Base-by-base conservation (phyloP, 1,140 invertebrate genomes). In the Artemia franciscana region DNA sequence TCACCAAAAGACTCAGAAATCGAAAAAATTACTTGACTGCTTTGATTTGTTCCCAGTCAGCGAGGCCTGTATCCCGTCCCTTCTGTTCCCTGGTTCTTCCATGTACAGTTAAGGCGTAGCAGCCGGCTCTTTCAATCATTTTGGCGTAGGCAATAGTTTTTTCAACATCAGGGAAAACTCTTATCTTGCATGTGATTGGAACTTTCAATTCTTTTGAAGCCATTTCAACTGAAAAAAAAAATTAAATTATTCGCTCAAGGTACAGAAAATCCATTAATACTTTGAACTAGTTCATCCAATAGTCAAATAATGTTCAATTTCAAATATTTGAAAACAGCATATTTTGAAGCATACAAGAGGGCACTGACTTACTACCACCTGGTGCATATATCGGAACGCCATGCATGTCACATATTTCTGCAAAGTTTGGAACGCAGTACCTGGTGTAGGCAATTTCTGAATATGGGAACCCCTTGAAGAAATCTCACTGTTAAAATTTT, bases 61-160 rank as follows among this genome's bases (percentile, higher is more conserved):
- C 94, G 60, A 97, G 69, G 24, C 95, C 95, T 7, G 95, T 98
- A 0, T 88, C 73, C 3, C 84, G 84, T 58, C 95, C 95, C 74
- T 95, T 97, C 76, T 96, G 92, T 67, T 98, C 92, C 65, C 89
- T 79, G 0, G 89, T 97, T 64, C 95, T 77, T 0, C 95, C 95
- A 77, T 99, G 95, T 9, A 99, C 88, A 3, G 93, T 94, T 2
- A 98, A 75, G 65, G 97, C 78, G 71, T 84, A 83, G 68, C 89
- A 93, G 5, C 95, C 95, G 60, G 94, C 86, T n/a, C 75, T 71
- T 74, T 96, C 92, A 59, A 98, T 73, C 88, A 96, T 92, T 73
- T 86, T 76, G 4, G 93, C 93, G 80, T 98, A 98, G 63, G 82
- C 69, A 0, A 97, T 78, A 0, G 93, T 95, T 73, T 85, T 90